A percentile compares a stretch with the other conserved stretches of the same genome.
These are phyloP conservation scores for Acleris cristana DNA, from an alignment of 2,888 invertebrate species.

Conservation along the genomic window DNA sequence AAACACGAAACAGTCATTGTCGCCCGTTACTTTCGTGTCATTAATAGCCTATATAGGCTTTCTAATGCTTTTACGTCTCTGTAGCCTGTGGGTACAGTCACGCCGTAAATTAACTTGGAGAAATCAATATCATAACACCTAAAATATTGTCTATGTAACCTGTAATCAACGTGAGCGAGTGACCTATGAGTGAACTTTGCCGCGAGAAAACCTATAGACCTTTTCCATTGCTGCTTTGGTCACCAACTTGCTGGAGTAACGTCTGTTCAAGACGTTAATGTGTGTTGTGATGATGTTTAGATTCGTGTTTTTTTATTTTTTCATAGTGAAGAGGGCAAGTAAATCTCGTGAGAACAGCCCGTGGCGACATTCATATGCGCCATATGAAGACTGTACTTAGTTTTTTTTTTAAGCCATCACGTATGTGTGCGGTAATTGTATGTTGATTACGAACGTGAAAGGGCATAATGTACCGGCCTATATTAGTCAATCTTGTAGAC, in stretches of 20 bases:
- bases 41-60: slow-evolving; percentile 56
- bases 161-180: slow-evolving; percentile 52
- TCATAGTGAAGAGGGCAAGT: slow-evolving; percentile 41
- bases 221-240: slow-evolving; percentile 36
- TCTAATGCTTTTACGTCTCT: slow-evolving; percentile 52
- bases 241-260: not conserved
- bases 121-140: slow-evolving; percentile 68
- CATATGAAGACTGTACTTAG: slow-evolving; percentile 49
- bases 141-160: slow-evolving; percentile 64
- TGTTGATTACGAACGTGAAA: slow-evolving; percentile 40
- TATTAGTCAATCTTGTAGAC: slow-evolving; percentile 3
- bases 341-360: slow-evolving; percentile 71
- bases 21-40: slow-evolving; percentile 30
- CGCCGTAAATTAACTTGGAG: slow-evolving; percentile 60
- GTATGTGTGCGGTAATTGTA: slow-evolving; percentile 41
- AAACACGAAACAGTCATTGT: slow-evolving; percentile 1
- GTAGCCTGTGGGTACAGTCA: slow-evolving; percentile 53
- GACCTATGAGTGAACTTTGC: slow-evolving; percentile 44
- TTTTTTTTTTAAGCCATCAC: slow-evolving; percentile 51
- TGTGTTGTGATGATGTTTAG: not conserved
- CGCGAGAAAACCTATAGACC: not conserved
- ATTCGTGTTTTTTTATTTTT: slow-evolving; percentile 28
- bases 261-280: slow-evolving; percentile 13
- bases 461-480: slow-evolving; percentile 35
- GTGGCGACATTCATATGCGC: slow-evolving; percentile 57